Conservation (phyloP, 1,140 invertebrate genomes). For the Drosophila sechellia region DNA sequence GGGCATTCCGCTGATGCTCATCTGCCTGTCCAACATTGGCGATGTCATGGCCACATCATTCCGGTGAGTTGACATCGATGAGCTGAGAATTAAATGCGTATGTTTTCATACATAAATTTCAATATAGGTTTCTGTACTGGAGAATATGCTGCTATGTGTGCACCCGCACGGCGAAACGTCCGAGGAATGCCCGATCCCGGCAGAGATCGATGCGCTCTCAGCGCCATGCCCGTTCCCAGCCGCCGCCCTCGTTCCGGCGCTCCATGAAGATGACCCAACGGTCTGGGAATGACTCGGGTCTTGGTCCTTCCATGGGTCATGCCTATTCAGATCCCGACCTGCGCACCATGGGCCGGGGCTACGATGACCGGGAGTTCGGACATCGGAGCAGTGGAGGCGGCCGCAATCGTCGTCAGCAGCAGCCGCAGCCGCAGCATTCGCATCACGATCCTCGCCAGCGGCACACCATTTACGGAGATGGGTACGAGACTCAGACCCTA, state of each 20-base stretch:
- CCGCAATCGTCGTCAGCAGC: slow-evolving; percentile 47
- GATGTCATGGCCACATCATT: slow-evolving; percentile 98
- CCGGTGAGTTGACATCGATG: slow-evolving; percentile 85
- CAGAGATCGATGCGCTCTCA: slow-evolving; percentile 61
- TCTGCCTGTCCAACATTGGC: slow-evolving; percentile 98
- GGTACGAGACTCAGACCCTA: slow-evolving; percentile 69
- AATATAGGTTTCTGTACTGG: slow-evolving; percentile 92
- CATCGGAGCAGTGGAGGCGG: slow-evolving; percentile 55
- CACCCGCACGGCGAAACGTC: slow-evolving; percentile 90
- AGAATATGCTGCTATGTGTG: slow-evolving; percentile 95
- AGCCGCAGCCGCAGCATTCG: slow-evolving; percentile 48
- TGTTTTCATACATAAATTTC: too few relatives aligned
- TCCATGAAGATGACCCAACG: slow-evolving; percentile 89
- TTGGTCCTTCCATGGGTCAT: slow-evolving; percentile 85
- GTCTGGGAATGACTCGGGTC: slow-evolving; percentile 86
- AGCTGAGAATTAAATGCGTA: neutral
- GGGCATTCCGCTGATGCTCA: slow-evolving; percentile 96
- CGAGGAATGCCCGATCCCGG: slow-evolving; percentile 84
- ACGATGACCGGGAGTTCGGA: slow-evolving; percentile 65
- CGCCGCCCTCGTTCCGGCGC: slow-evolving; percentile 79
- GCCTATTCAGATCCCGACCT: slow-evolving; percentile 86
- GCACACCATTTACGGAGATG: slow-evolving; percentile 74
- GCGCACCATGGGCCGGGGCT: slow-evolving; percentile 76
- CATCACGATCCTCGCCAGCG: slow-evolving; percentile 65
- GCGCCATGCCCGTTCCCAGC: slow-evolving; percentile 78